phyloP scores from a whole-genome alignment of 2,797 vertebrate genomes.

The Benthosema pterotum region DNA sequence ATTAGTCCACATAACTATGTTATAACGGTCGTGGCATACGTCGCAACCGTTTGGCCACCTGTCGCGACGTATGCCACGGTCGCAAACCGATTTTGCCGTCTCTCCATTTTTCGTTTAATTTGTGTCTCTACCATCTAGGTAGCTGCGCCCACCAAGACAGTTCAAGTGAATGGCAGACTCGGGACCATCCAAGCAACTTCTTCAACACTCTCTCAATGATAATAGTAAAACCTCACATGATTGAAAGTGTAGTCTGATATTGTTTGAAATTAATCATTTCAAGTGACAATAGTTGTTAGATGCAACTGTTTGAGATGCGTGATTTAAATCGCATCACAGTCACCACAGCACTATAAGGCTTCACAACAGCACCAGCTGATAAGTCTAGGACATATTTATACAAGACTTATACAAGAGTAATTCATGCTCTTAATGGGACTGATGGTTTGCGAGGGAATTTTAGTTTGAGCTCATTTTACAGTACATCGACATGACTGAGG shows the following conservation, averaged over 20 bases:
- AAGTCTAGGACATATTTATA: constrained; percentile 11
- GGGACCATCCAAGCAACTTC: constrained; percentile 71
- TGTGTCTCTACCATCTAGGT: constrained; percentile 69
- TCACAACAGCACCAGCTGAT: neutral
- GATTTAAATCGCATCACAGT: neutral
- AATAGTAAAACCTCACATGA: constrained; percentile 23
- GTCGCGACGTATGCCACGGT: too few species aligned
- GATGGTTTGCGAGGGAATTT: too few species aligned
- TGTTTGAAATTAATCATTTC: constrained; percentile 22
- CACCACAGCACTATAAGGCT: neutral
- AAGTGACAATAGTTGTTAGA: constrained; percentile 6
- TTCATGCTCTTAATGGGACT: too few species aligned
- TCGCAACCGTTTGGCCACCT: too few species aligned
- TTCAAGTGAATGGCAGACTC: constrained; percentile 80
- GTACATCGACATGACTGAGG: neutral
- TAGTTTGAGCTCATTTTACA: constrained; percentile 5
- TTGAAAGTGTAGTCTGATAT: constrained; percentile 18
- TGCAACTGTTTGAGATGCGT: neutral
- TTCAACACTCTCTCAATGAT: constrained; percentile 39
- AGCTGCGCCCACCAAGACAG: constrained; percentile 70
- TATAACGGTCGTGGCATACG: too few species aligned
- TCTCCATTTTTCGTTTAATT: constrained; percentile 8
- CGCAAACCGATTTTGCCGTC: too few species aligned
- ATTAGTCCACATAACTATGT: too few species aligned
- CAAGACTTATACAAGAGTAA: constrained; percentile 13